Evolutionary conservation across 2,113 vertebrate genomes (phyloP), one percentile per base, ranked within the genome.

Genomic region (Pelusios castaneus): DNA sequence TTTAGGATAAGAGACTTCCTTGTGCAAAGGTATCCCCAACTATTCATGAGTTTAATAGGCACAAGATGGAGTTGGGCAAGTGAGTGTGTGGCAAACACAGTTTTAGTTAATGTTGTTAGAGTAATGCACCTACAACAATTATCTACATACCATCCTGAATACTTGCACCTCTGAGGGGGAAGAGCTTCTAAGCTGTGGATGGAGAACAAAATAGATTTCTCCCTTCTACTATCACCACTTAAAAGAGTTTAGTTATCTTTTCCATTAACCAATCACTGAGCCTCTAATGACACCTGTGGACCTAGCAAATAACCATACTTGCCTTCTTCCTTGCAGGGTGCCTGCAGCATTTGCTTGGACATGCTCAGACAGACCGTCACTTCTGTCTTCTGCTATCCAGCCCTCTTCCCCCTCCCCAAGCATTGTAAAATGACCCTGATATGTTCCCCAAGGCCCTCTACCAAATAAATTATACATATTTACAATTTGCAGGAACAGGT

Each of bases 1-100:
- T 94, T 91, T 60, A 93, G 78, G 73, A 76, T 56, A 31, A 90
- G 38, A 8, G 38, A 89, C 93, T 73, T 63, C 70, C 84, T 88
- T 81, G n/a, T 4, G 3, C 5, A 22, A 54, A 45, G 54, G 49
- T 90, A 89, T 70, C 67, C 56, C 75, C 41, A 51, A 38, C 76
- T 75, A n/a, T 52, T 84, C 84, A 78, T 67, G 85, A 92, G 12
- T 19, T 10, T 7, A 60, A 6, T 6, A 34, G 84, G 49, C 24
- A 43, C n/a, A 16, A 8, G 86, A 78, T 0, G 3, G 2, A 77
- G 60, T 5, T 1, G 9, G 63, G n/a, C 78, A 70, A 41, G 24
- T 91, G 58, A 78, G 51, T 4, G 13, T 0, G 0, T 17, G 49
- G 27, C 55, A 82, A 89, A 34, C 2, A n/a, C 34, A 67, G 34